These are phyloP conservation scores for Blennius ocellaris DNA, from an alignment of 2,113 vertebrate species.

Conservation along the genomic window DNA sequence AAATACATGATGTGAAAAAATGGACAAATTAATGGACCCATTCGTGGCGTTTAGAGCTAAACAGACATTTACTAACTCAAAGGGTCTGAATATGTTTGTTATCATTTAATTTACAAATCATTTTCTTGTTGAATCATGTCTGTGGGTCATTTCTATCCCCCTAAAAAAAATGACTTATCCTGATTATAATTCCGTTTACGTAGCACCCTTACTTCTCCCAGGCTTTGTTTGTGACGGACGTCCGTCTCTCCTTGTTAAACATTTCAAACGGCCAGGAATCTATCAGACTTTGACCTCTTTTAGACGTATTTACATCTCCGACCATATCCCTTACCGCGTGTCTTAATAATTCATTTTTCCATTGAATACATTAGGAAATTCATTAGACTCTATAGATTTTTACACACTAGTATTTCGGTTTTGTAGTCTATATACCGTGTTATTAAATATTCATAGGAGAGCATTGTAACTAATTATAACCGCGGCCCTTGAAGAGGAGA, in stretches of 20 bases:
- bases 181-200: too few relatives aligned
- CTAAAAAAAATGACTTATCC: too few relatives aligned
- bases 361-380: conserved; percentile 44
- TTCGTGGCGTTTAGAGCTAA: too few relatives aligned
- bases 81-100: too few relatives aligned
- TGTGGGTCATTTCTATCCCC: too few relatives aligned
- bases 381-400: conserved; percentile 47
- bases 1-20: too few relatives aligned
- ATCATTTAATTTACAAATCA: too few relatives aligned
- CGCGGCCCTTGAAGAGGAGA: conserved; percentile 26
- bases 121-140: too few relatives aligned
- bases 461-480: conserved; percentile 55
- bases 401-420: conserved; percentile 19
- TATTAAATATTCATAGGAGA: conserved; percentile 55
- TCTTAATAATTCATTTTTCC: conserved; percentile 32
- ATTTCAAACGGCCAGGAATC: not conserved
- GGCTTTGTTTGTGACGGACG: too few relatives aligned
- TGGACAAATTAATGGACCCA: too few relatives aligned
- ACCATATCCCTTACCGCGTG: conserved; percentile 3
- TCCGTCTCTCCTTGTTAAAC: not conserved
- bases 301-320: conserved; percentile 38
- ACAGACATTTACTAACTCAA: too few relatives aligned
- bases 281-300: conserved; percentile 9
- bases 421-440: conserved; percentile 19
- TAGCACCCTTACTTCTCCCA: too few relatives aligned